Evolutionary conservation across 2,888 invertebrate species (phyloP), one percentile per base, ranked within the genome.

Genomic region (Neuroscelio doddi): DNA sequence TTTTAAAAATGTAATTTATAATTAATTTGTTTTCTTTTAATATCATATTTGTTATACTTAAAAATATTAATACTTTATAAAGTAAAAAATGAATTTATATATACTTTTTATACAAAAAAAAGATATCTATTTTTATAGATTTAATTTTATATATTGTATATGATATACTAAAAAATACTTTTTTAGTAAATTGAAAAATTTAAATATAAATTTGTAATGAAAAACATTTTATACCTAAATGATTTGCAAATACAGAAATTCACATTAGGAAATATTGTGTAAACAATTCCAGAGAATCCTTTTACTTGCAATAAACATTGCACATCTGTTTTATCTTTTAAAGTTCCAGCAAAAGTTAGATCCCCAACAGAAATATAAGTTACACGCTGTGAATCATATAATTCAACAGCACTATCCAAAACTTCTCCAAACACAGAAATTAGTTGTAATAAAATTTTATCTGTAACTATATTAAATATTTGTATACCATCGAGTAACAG

Each of bases 231-330:
- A 7, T 73, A 82, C 84, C 80, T 81, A 69, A 91, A 93, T 1
- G 88, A 87, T n/a, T 76, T 83, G 72, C 93, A 93, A 5, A 88
- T 86, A 64, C 93, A 93, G 77, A 87, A 92, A 77, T 92, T 92
- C 5, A 90, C 83, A 16, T 86, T 81, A 0, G 90, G 89, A 71
- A 91, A 90, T 21, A 92, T 79, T 45, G 88, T 88, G 64, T 90
- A 89, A 47, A 87, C 87, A n/a, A 87, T 85, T 38, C 86, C 85
- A 3, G 87, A 86, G 49, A 86, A 86, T 4, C 88, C 87, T 50
- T 85, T 85, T 2, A 92, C 85, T 86, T 91, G 90, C 34, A 89
- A 86, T 12, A 91, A 77, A 73, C 82, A 83, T 72, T 88, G 72
- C 24, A 64, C 68, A 51, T 41, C 15, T 61, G 10, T 71, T 44